Evolutionary conservation across 2,797 vertebrate genomes (phyloP), one percentile per base, ranked within the genome.

Genomic region (Poecilia velifera): DNA sequence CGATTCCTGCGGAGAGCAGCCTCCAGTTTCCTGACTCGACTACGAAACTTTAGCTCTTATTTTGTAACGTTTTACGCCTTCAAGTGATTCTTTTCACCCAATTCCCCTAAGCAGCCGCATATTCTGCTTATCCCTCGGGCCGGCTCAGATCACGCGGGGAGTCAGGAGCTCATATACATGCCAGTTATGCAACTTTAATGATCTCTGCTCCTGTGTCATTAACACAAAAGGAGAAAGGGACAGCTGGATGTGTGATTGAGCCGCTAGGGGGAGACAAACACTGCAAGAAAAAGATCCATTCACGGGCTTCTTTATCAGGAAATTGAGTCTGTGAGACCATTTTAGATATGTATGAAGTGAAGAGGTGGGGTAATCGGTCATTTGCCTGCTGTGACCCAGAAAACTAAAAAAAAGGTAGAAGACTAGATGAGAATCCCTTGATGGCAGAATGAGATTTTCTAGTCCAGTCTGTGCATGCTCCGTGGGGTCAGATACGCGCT

Each of bases 251-350:
- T 45, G 25, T 3, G 0, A 20, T 7, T 39, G 45, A 73, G 79
- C 79, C 94, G 85, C 91, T 78, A 76, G 95, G 76, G 89, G 94
- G 94, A 90, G 94, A 94, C 95, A 96, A 88, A 94, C 81, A 79
- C 90, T 79, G 74, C 57, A 73, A 49, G 75, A 25, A 77, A 74
- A 49, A 10, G 9, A 62, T 0, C 7, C 13, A 28, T 31, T 66
- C 14, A 1, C 25, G 45, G 34, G 76, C 57, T 47, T 66, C 46
- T 62, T 62, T 36, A 73, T 13, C n/a, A 70, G 22, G 46, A 71
- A 62, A 79, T 36, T 6, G 72, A 78, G 49, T 79, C 73, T 34
- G 9, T 59, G 77, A 89, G 86, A 86, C 59, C 79, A 74, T 89
- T 72, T 82, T 77, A 71, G 49, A 82, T 73, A 75, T 53, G 57